Evolutionary conservation across 1,140 invertebrate genomes (phyloP), one percentile per base, ranked within the genome.

Genomic region (Bombus affinis): DNA sequence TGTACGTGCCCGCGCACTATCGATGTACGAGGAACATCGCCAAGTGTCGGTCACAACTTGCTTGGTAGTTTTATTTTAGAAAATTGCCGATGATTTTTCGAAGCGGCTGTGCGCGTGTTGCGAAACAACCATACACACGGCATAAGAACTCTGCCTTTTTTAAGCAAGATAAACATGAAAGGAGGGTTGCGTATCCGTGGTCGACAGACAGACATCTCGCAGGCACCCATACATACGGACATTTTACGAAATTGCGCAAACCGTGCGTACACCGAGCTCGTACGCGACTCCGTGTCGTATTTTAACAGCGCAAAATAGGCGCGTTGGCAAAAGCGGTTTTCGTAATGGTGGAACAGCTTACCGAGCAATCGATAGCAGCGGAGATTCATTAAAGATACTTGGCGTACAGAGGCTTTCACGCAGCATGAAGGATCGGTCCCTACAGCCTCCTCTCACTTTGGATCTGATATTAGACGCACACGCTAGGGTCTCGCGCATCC

Each of bases 1-100:
- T 92, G 84, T 89, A 90, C 90, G 86, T 88, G 86, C 79, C 83
- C 85, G 86, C 81, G 89, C 87, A 28, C 80, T 79, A 92, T 89
- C 88, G 90, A 92, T 74, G 88, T 75, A 86, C 59, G 42, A 18
- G 37, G 35, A 53, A 18, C 53, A 44, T 28, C 28, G 32, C 28
- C 1, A 70, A 70, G 65, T 77, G 62, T 18, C 81, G 59, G 25
- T 13, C 32, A 62, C 68, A 71, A 85, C 65, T 85, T 47, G 62
- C 53, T 22, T 3, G 35, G 13, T 35, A 44, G 15, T 68, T 83
- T 70, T 77, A 77, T 83, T 42, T 57, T 22, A 8, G 28, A 77
- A 32, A 85, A 85, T 85, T 59, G 35, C 68, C 66, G 57, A 39
- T 35, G 32, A 72, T 59, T 57, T 22, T 37, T 85, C 53, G 8